phyloP scores from a whole-genome alignment of 2,797 vertebrate genomes.

The Chelmon rostratus region DNA sequence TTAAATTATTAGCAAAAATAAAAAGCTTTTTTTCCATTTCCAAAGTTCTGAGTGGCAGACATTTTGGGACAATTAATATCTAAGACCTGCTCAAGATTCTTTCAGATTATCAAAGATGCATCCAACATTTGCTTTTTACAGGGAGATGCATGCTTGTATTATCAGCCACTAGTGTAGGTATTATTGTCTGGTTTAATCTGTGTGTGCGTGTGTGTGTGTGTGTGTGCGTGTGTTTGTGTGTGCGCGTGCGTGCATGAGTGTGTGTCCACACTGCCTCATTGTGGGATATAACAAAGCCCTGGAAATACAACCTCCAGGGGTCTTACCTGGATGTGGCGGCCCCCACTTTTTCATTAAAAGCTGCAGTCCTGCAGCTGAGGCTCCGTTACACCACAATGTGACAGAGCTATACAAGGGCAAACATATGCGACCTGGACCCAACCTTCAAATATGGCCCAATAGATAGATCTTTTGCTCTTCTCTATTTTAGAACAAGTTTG shows the following conservation, averaged over 20 bases:
- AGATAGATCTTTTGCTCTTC: slow-evolving; percentile 77
- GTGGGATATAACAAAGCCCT: slow-evolving; percentile 85
- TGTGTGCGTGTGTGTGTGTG: slow-evolving; percentile 26
- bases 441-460: slow-evolving; percentile 78
- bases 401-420: slow-evolving; percentile 84
- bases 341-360: slow-evolving; percentile 89
- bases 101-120: slow-evolving; percentile 52
- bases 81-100: slow-evolving; percentile 11
- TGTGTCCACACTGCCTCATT: slow-evolving; percentile 77
- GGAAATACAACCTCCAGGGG: slow-evolving; percentile 85
- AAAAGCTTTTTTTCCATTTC: slow-evolving; percentile 1
- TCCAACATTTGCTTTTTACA: slow-evolving; percentile 31
- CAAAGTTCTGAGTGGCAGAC: slow-evolving; percentile 9
- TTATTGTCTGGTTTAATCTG: slow-evolving; percentile 53
- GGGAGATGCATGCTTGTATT: slow-evolving; percentile 43
- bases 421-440: slow-evolving; percentile 85
- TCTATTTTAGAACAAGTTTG: slow-evolving; percentile 77
- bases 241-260: slow-evolving; percentile 23
- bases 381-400: slow-evolving; percentile 86
- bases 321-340: slow-evolving; percentile 86
- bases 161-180: slow-evolving; percentile 33
- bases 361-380: slow-evolving; percentile 87
- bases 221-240: slow-evolving; percentile 30
- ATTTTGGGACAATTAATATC: slow-evolving; percentile 46
- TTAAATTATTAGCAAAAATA: slow-evolving; percentile 20